Evolutionary conservation across 1,140 invertebrate genomes (phyloP).

Genomic region (Drosophila orena): DNA sequence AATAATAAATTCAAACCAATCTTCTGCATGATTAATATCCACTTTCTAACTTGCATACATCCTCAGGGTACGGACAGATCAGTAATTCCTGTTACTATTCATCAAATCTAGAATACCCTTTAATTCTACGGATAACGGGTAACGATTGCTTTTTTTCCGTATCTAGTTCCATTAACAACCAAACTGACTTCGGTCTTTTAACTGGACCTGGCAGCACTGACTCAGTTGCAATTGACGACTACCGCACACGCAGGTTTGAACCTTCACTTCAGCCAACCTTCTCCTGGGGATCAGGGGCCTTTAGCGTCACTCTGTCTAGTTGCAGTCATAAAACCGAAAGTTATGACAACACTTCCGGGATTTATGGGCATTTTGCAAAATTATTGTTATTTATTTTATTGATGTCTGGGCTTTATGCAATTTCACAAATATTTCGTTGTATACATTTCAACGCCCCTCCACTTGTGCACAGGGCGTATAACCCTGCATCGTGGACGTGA

Average conservation of each 20-base stretch:
- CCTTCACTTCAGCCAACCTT: conserved; percentile 1
- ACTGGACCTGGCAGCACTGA: conserved; percentile 8
- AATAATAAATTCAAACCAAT: no score
- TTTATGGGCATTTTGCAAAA: conserved; percentile 78
- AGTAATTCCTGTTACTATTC: no score
- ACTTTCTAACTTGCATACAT: no score
- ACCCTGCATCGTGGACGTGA: conserved; percentile 47
- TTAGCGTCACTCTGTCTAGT: conserved; percentile 70
- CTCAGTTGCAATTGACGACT: conserved; percentile 15
- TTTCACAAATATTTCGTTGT: conserved; percentile 77
- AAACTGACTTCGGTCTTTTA: no score
- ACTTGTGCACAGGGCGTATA: background rate
- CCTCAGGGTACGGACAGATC: no score
- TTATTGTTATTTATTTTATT: conserved; percentile 83
- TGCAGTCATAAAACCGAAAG: conserved; percentile 80
- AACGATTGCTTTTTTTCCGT: no score
- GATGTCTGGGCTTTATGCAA: conserved; percentile 75
- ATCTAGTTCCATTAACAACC: background rate
- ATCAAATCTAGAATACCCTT: no score
- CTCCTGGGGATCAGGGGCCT: background rate
- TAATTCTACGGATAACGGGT: no score
- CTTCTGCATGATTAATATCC: no score
- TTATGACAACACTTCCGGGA: conserved; percentile 75
- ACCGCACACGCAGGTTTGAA: conserved; percentile 56
- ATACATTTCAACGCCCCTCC: conserved; percentile 62